Evolutionary conservation across 2,888 invertebrate genomes (phyloP).

Genomic region (Lottia gigantea): DNA sequence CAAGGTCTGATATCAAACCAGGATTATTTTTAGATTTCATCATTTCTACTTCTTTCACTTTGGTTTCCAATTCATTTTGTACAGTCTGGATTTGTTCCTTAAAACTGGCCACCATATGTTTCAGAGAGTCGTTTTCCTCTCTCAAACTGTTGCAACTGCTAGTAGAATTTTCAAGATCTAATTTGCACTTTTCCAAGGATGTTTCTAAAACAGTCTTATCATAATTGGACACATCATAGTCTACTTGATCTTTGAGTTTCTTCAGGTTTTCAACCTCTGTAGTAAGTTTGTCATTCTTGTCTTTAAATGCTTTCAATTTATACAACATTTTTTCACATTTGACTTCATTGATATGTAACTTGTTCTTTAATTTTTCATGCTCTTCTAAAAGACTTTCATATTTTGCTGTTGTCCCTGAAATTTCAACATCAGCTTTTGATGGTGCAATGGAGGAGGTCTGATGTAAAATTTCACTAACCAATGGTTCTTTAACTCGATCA

Average conservation of each 20-base stretch:
- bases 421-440: conserved; percentile 13
- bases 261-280: conserved; percentile 29
- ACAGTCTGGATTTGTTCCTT: background rate
- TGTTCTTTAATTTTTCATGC: conserved; percentile 36
- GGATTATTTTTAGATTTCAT: background rate
- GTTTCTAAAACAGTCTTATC: background rate
- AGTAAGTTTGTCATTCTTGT: conserved; percentile 66
- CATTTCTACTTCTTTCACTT: background rate
- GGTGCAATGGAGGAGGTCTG: conserved; percentile 13
- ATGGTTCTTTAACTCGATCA: conserved; percentile 5
- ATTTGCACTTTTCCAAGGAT: conserved; percentile 10
- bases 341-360: conserved; percentile 58
- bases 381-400: conserved; percentile 23
- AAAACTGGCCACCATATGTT: background rate
- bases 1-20: too few relatives aligned
- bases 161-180: conserved; percentile 13
- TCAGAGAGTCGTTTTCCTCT: background rate
- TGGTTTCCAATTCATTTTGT: background rate
- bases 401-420: too few relatives aligned
- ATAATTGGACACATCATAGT: background rate
- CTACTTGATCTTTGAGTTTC: background rate
- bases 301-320: conserved; percentile 86
- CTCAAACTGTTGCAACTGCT: conserved; percentile 3
- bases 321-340: conserved; percentile 84
- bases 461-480: conserved; percentile 16